A percentile compares a stretch with the other conserved stretches of the same genome.
phyloP scores from a whole-genome alignment of 1,140 invertebrate species.

The Battus philenor region DNA sequence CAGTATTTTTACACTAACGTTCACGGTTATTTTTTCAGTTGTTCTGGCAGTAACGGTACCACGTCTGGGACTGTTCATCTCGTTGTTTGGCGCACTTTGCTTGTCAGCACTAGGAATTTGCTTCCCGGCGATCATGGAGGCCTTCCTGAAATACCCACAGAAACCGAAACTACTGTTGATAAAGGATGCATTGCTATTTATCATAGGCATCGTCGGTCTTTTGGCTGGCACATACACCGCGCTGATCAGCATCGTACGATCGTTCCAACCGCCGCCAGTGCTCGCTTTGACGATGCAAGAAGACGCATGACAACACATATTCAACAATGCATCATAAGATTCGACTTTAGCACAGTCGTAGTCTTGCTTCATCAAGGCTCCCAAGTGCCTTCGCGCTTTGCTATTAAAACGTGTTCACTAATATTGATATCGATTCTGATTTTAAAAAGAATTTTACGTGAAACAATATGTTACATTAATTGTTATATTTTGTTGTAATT shows the following conservation, averaged over 20 bases:
- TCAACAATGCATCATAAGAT: too few species aligned
- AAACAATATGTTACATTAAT: too few species aligned
- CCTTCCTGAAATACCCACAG: slow-evolving; percentile 61
- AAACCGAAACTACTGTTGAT: slow-evolving; percentile 60
- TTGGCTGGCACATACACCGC: slow-evolving; percentile 84
- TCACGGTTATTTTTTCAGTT: slow-evolving; percentile 78
- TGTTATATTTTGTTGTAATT: too few species aligned
- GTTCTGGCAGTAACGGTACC: slow-evolving; percentile 86
- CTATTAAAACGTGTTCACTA: too few species aligned
- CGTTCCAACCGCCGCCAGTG: slow-evolving; percentile 30
- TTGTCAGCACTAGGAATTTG: slow-evolving; percentile 91
- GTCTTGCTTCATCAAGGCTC: too few species aligned
- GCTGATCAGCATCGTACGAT: slow-evolving; percentile 77
- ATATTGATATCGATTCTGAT: too few species aligned
- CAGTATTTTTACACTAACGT: too few species aligned
- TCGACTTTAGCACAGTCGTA: too few species aligned
- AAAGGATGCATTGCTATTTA: slow-evolving; percentile 79
- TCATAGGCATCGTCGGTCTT: slow-evolving; percentile 82
- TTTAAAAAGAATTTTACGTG: too few species aligned
- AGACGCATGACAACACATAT: slow-evolving; percentile 1
- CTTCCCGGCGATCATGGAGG: slow-evolving; percentile 91
- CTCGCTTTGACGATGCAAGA: neutral
- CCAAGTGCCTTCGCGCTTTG: too few species aligned
- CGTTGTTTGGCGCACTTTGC: slow-evolving; percentile 91
- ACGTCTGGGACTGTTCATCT: slow-evolving; percentile 91